Evolutionary conservation across 2,797 vertebrate genomes (phyloP).

Genomic region (Hyperoplus lanceolatus): DNA sequence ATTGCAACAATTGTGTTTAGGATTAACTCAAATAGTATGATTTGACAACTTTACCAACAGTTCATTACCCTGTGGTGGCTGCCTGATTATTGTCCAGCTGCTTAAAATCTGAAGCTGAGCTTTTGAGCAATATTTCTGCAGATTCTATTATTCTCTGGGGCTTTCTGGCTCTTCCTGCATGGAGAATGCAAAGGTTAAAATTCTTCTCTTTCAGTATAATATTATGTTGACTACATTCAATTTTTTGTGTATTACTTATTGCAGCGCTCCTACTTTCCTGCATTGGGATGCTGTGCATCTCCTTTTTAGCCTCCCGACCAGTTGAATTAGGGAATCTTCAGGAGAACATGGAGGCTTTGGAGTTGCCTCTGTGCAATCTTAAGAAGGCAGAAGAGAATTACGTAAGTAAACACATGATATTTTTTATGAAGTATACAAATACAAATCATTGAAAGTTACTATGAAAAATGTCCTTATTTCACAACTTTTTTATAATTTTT

Average conservation of each 20-base stretch:
- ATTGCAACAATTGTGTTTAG: not conserved
- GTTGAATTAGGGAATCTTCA: rapidly evolving
- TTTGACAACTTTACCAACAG: not conserved
- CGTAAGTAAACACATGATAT: constrained; percentile 53
- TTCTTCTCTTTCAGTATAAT: not conserved
- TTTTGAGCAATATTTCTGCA: not conserved
- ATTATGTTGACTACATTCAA: too few relatives aligned
- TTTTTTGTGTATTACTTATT: constrained; percentile 27
- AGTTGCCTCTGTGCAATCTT: not conserved
- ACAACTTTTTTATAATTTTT: not conserved
- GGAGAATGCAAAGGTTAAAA: not conserved
- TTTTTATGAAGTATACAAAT: not conserved
- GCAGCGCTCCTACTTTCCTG: constrained; percentile 61
- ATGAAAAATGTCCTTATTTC: not conserved
- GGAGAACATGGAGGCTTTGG: rapidly evolving
- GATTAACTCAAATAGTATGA: not conserved
- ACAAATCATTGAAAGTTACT: not conserved
- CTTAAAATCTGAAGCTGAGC: not conserved
- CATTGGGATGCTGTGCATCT: constrained; percentile 46
- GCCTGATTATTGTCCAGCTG: not conserved
- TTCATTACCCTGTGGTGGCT: not conserved
- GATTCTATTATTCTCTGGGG: not conserved
- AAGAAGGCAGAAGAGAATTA: not conserved
- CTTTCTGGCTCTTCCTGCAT: not conserved
- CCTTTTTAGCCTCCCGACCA: not conserved